phyloP scores from a whole-genome alignment of 2,888 invertebrate genomes.

The Ormyrus thymus region DNA sequence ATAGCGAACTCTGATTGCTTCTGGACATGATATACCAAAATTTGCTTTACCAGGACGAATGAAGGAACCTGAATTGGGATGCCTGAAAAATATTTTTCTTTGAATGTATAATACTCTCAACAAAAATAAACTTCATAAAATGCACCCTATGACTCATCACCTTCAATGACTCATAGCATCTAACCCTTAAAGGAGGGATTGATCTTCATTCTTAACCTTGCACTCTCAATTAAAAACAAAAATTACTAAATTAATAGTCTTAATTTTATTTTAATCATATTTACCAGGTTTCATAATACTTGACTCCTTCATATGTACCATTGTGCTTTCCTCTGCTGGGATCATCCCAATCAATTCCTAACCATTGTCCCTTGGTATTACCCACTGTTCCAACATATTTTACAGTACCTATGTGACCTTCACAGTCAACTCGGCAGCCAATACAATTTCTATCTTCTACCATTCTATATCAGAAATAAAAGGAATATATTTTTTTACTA shows the following conservation, averaged over 20 bases:
- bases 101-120: not conserved
- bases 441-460: conserved; percentile 71
- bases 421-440: conserved; percentile 76
- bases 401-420: conserved; percentile 76
- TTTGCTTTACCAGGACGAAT: conserved; percentile 88
- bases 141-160: not conserved
- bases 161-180: conserved; percentile 8
- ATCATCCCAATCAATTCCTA: conserved; percentile 98
- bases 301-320: conserved; percentile 87
- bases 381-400: conserved; percentile 77
- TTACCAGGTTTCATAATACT: conserved; percentile 87
- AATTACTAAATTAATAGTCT: not conserved
- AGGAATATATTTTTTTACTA: not conserved
- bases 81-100: conserved; percentile 71
- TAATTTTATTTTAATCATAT: conserved; percentile 11
- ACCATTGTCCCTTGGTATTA: conserved; percentile 79
- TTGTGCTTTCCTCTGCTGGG: conserved; percentile 92
- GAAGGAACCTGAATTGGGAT: conserved; percentile 92
- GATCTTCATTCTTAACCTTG: not conserved
- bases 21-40: conserved; percentile 83
- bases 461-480: conserved; percentile 62
- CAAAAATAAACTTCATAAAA: not conserved
- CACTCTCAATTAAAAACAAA: not conserved
- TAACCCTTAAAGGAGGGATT: not conserved
- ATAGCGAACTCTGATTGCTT: conserved; percentile 85